Evolutionary conservation across 2,797 vertebrate species (phyloP).

Genomic region (Anisognathus igniventris): DNA sequence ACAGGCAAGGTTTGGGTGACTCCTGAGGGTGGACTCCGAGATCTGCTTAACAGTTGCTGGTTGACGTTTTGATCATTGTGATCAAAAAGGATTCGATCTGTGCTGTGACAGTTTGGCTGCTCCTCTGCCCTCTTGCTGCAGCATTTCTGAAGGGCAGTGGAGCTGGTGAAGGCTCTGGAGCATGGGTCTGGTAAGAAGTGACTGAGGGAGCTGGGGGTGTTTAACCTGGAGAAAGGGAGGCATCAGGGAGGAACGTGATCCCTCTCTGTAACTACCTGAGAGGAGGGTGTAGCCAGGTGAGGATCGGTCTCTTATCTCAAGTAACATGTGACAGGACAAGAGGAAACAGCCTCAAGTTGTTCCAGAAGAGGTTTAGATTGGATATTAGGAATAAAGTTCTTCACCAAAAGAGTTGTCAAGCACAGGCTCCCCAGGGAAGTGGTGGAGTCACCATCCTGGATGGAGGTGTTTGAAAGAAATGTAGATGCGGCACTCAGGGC

Average conservation of each 20-base stretch:
- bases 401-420: background rate
- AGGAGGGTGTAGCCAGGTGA: background rate
- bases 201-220: background rate
- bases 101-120: background rate
- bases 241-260: background rate
- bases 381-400: background rate
- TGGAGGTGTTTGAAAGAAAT: background rate
- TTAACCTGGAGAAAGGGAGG: background rate
- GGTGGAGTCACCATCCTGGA: background rate
- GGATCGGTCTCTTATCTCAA: rapidly evolving
- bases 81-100: background rate
- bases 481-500: background rate
- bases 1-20: background rate
- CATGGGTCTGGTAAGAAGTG: background rate
- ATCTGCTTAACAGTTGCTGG: background rate
- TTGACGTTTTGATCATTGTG: background rate
- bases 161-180: background rate
- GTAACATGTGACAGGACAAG: background rate
- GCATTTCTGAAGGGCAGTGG: background rate
- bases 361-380: background rate
- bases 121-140: background rate
- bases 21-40: background rate
- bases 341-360: background rate
- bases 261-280: background rate
- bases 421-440: background rate